Percentiles rank a stretch among this genome's conserved stretches.
These are phyloP conservation scores for Arctia plantaginis DNA, from an alignment of 2,888 invertebrate genomes.

Conservation along the genomic window DNA sequence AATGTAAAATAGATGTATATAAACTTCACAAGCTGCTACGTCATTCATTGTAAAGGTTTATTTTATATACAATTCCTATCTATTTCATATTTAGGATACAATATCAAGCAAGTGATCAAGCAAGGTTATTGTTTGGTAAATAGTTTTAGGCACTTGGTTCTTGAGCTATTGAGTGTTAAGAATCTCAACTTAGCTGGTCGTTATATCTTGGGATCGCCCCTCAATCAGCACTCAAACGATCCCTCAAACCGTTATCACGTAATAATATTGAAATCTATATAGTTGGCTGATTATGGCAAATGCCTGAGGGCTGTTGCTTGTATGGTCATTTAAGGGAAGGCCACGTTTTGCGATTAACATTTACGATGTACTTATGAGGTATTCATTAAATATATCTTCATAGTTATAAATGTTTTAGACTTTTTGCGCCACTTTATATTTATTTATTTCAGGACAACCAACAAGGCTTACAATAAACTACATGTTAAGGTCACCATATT, in stretches of 20 bases:
- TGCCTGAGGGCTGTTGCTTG: constrained; percentile 5
- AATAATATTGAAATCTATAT: constrained; percentile 8
- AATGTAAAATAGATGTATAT: too few relatives aligned
- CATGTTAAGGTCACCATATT: too few relatives aligned
- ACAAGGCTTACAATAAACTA: too few relatives aligned
- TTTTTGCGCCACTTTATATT: too few relatives aligned
- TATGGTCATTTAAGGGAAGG: neutral
- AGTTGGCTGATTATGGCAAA: constrained; percentile 10
- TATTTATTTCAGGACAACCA: too few relatives aligned
- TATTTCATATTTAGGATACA: neutral
- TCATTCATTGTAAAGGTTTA: neutral
- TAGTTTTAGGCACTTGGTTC: neutral
- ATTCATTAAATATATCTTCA: neutral
- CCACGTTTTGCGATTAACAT: constrained; percentile 1
- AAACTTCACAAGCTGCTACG: neutral
- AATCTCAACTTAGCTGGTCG: neutral
- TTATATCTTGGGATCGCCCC: neutral
- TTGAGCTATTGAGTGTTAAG: neutral
- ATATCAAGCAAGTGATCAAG: neutral
- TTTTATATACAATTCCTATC: too few relatives aligned
- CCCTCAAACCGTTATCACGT: constrained; percentile 1
- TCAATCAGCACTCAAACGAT: neutral
- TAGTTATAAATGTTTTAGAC: neutral
- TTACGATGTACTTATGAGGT: neutral
- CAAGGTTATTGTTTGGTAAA: neutral